phyloP scores from a whole-genome alignment of 92 coral and sea anemone species.

The Porites rus region DNA sequence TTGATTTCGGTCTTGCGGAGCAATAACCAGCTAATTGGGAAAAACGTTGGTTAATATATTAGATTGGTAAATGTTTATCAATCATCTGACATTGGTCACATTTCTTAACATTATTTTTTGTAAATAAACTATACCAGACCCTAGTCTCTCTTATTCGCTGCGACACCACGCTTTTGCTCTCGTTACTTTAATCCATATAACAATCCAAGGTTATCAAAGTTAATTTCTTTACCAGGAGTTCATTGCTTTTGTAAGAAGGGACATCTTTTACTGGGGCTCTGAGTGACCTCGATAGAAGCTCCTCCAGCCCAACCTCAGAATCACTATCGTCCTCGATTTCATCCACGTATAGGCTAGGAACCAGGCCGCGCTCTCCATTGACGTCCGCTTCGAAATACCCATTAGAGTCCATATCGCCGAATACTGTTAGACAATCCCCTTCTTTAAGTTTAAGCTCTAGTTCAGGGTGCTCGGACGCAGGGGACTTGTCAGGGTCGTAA shows the following conservation, averaged over 20 bases:
- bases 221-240: slow-evolving; percentile 28
- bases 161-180: no score
- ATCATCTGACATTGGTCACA: no score
- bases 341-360: slow-evolving; percentile 88
- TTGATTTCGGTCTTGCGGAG: no score
- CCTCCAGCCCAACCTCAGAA: slow-evolving; percentile 61
- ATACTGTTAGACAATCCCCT: slow-evolving; percentile 78
- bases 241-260: slow-evolving; percentile 17
- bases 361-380: slow-evolving; percentile 90
- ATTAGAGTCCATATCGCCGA: slow-evolving; percentile 85
- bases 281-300: slow-evolving; percentile 15
- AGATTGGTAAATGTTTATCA: no score
- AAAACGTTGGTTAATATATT: no score
- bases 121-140: no score
- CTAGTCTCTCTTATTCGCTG: no score
- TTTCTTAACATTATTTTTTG: no score
- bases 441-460: slow-evolving; percentile 76
- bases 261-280: slow-evolving; percentile 5
- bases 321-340: slow-evolving; percentile 72
- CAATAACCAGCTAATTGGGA: no score
- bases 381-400: slow-evolving; percentile 89
- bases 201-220: background rate
- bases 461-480: slow-evolving; percentile 84
- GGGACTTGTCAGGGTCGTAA: slow-evolving; percentile 85
- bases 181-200: no score